These are phyloP conservation scores for Hemitrygon akajei DNA, from an alignment of 2,797 vertebrate species.

Conservation along the genomic window DNA sequence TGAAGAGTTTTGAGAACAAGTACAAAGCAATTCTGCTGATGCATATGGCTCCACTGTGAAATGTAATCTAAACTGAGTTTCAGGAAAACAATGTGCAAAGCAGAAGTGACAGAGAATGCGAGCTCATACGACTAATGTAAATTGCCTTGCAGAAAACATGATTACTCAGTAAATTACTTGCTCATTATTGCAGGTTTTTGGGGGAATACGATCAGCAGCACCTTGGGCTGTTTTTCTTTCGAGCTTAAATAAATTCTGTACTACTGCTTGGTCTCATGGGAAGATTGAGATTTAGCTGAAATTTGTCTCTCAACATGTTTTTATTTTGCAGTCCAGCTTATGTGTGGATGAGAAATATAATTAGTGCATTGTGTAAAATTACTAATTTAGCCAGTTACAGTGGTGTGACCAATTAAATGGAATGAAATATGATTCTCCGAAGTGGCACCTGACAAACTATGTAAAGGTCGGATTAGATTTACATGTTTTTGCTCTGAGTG, in stretches of 20 bases:
- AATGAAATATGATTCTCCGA: neutral
- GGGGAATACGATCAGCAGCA: neutral
- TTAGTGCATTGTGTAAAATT: neutral
- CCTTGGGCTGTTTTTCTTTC: neutral
- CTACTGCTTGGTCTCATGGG: neutral
- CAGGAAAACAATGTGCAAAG: neutral
- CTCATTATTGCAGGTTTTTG: neutral
- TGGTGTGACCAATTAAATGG: neutral
- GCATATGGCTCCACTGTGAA: neutral
- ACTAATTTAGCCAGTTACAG: neutral
- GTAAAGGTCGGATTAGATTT: neutral
- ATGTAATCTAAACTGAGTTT: neutral
- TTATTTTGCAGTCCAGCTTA: neutral
- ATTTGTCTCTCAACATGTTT: neutral
- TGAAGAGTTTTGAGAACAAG: neutral
- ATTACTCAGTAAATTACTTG: neutral
- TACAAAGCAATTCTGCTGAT: neutral
- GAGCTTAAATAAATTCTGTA: neutral
- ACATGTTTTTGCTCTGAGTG: neutral
- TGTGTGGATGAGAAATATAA: neutral
- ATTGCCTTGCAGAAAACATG: neutral
- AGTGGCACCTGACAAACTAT: neutral
- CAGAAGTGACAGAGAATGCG: conserved; percentile 22
- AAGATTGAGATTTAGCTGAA: neutral
- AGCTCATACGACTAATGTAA: neutral